Conservation (phyloP, 2,113 vertebrate species). For the Pleuronectes platessa region DNA sequence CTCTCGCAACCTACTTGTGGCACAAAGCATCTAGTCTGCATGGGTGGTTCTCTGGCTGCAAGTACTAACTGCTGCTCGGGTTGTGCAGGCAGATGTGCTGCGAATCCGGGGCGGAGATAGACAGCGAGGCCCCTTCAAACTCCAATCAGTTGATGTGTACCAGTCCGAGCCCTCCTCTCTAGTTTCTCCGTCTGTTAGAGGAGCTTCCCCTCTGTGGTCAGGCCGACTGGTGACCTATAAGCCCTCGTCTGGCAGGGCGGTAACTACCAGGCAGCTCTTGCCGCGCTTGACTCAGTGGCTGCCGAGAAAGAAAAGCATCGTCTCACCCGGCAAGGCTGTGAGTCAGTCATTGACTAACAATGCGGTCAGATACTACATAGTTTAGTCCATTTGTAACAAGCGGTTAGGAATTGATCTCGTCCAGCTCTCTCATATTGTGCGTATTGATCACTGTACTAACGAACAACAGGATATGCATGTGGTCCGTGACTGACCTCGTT, state of each 20-base stretch:
- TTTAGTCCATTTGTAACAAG: slow-evolving; percentile 29
- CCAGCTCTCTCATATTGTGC: slow-evolving; percentile 28
- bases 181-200: neutral
- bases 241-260: slow-evolving; percentile 3
- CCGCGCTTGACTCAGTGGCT: neutral
- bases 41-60: slow-evolving; percentile 30
- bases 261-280: slow-evolving; percentile 29
- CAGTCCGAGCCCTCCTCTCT: slow-evolving; percentile 1
- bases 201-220: neutral
- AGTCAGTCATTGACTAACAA: slow-evolving; percentile 44
- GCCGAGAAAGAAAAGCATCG: slow-evolving; percentile 26
- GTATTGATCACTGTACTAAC: slow-evolving; percentile 47
- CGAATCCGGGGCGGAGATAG: slow-evolving; percentile 26
- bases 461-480: slow-evolving; percentile 16
- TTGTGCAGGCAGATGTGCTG: slow-evolving; percentile 37
- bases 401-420: slow-evolving; percentile 50
- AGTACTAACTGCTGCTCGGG: slow-evolving; percentile 21
- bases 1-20: slow-evolving; percentile 40
- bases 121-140: slow-evolving; percentile 8
- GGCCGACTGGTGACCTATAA: slow-evolving; percentile 31
- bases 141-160: slow-evolving; percentile 29
- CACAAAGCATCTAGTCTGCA: slow-evolving; percentile 23
- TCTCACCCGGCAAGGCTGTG: slow-evolving; percentile 20
- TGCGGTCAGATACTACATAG: slow-evolving; percentile 29
- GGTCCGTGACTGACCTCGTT: slow-evolving; percentile 38